These are phyloP conservation scores for Drosophila setosimentum DNA, from an alignment of 2,888 invertebrate species.

Conservation along the genomic window DNA sequence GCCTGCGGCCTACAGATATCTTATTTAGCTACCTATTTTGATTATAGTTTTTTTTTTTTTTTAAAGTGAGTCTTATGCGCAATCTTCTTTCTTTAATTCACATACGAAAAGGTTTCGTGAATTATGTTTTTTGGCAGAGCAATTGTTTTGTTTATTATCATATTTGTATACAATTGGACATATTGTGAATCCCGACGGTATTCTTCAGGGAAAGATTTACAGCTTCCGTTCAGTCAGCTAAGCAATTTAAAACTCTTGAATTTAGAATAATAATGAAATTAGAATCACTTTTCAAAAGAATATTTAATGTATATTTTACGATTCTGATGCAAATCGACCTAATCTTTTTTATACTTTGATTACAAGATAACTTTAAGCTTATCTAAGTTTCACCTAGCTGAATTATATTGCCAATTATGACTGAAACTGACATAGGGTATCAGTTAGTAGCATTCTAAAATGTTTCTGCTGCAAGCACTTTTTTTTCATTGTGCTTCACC, in stretches of 20 bases:
- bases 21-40: not conserved
- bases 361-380: not conserved
- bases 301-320: not conserved
- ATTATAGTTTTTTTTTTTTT: not conserved
- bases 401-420: not conserved
- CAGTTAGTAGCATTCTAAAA: not conserved
- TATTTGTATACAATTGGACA: no score
- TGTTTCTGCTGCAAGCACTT: slow-evolving; percentile 29
- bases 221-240: no score
- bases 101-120: no score
- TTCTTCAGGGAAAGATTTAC: no score
- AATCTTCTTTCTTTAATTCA: no score
- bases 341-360: not conserved
- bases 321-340: not conserved
- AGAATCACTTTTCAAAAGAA: not conserved
- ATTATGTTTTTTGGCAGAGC: no score
- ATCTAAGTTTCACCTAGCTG: no score
- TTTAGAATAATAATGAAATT: not conserved
- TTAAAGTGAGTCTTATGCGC: no score
- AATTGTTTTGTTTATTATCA: no score
- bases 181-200: no score
- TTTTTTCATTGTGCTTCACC: slow-evolving; percentile 9
- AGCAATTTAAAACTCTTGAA: not conserved
- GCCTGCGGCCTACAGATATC: not conserved
- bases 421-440: slow-evolving; percentile 39